Base-by-base conservation (phyloP, 2,888 invertebrate species). In the Apotomis capreana region DNA sequence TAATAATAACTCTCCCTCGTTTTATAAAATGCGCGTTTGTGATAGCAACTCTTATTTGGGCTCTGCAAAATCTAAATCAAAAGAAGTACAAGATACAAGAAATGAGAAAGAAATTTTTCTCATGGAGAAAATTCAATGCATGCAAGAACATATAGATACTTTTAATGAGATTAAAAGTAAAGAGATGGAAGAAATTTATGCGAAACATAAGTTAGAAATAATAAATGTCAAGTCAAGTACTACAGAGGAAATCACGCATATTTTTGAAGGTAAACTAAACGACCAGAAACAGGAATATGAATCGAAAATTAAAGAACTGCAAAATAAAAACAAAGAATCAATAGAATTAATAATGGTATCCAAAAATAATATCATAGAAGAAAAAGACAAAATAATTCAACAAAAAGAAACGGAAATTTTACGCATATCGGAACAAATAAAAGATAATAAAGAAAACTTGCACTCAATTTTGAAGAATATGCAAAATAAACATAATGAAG, bases 121-220 rank as follows among this genome's bases (percentile, higher is more conserved):
- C 8, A 84, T 88, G 70, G 81, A 87, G 36, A 86, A 84, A 60
- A 82, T 89, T 63, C 79, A 78, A 60, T 73, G 75, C 10, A 77
- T 89, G 52, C 87, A 89, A 78, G 84, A 88, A 6, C 82, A 85
- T 64, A 70, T 90, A 13, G 83, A 87, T 68, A 80, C 84, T 74
- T 79, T 80, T 12, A 81, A 87, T 69, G 85, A 88, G 44, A 75
- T 83, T 3, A 89, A 90, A 75, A 84, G 74, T 58, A 83, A 84
- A 69, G 87, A 91, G 80, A 83, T 91, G 6, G 86, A 89, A 68
- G 86, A 88, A 74, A 76, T 91, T 10, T 78, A 84, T 74, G 84
- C 84, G 0, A 85, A 85, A 70, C 83, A 90, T 74, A 87, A 86
- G 78, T 71, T 89, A 52, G 87, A 90, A 78, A 77, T 90, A 9